Percentiles rank a stretch among this genome's conserved stretches.
Evolutionary conservation across 2,797 vertebrate species (phyloP).

Genomic region (Champsocephalus esox): DNA sequence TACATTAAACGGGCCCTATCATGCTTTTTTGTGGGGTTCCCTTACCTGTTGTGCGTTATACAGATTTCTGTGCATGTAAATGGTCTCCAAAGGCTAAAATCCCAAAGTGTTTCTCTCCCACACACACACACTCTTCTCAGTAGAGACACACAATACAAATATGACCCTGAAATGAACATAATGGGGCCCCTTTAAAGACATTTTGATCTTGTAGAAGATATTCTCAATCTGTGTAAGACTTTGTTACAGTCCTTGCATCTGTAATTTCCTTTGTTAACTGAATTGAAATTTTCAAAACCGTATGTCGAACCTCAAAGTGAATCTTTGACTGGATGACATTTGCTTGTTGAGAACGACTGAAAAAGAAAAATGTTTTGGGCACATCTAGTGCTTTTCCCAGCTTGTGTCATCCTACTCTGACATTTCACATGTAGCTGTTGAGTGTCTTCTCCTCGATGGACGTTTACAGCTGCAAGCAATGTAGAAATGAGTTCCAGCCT

Average conservation of each 20-base stretch:
- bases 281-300: neutral
- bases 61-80: no score
- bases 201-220: neutral
- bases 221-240: neutral
- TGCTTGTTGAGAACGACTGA: neutral
- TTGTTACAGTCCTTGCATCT: neutral
- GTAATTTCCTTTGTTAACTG: neutral
- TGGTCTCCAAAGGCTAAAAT: no score
- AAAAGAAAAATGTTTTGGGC: neutral
- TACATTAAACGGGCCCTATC: no score
- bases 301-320: neutral
- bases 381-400: neutral
- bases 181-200: no score
- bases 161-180: no score
- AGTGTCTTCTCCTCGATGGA: slow-evolving; percentile 3
- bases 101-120: no score
- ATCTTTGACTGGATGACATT: neutral
- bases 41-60: no score
- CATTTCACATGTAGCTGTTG: slow-evolving; percentile 28
- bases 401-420: slow-evolving; percentile 10
- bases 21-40: no score
- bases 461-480: slow-evolving; percentile 33
- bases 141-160: no score
- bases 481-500: slow-evolving; percentile 7
- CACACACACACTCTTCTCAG: no score